Conservation (phyloP, 2,797 vertebrate species). For the Clarias laeviceps region DNA sequence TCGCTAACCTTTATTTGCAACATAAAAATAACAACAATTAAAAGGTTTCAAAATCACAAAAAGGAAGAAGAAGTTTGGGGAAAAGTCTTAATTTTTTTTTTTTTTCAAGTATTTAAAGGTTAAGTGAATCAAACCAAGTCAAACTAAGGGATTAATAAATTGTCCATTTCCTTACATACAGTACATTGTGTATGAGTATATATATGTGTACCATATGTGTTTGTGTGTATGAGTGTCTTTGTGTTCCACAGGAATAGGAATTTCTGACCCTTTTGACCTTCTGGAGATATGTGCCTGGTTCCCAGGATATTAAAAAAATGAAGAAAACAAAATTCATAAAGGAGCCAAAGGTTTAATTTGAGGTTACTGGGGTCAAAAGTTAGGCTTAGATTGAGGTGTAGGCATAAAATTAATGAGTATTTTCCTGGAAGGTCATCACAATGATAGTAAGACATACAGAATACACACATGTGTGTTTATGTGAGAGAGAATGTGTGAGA, state of each 20-base stretch:
- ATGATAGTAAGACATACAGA: not conserved
- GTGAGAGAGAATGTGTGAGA: not conserved
- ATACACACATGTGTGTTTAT: not conserved
- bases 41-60: no score
- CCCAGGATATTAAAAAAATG: not conserved
- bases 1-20: no score
- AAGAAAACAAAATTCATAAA: not conserved
- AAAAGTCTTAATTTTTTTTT: no score
- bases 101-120: no score
- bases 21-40: no score
- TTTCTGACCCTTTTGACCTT: not conserved
- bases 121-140: not conserved
- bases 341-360: not conserved
- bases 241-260: not conserved
- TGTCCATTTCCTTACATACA: not conserved
- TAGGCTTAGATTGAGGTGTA: not conserved
- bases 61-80: no score
- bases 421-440: conserved; percentile 1
- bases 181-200: not conserved
- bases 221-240: not conserved
- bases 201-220: not conserved
- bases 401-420: not conserved
- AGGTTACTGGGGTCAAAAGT: not conserved
- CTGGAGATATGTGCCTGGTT: not conserved
- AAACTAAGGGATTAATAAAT: not conserved